Evolutionary conservation across 2,797 vertebrate genomes (phyloP).

Genomic region (Ispidina lecontei): DNA sequence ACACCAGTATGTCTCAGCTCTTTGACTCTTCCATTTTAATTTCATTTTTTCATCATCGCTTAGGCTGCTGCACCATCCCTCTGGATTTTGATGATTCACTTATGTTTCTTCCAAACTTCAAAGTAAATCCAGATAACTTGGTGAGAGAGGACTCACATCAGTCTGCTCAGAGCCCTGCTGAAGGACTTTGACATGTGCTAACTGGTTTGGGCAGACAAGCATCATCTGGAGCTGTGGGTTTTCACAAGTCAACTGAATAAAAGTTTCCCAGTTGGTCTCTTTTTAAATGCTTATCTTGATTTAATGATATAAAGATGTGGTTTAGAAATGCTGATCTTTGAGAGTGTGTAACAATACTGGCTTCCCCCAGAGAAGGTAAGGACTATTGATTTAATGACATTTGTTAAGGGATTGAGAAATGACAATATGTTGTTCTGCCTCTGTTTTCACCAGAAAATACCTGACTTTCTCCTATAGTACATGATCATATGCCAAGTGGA

Average conservation of each 20-base stretch:
- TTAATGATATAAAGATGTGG: background rate
- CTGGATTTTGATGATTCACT: accelerated
- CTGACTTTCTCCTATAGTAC: background rate
- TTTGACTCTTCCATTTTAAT: background rate
- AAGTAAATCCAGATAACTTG: background rate
- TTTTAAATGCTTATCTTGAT: background rate
- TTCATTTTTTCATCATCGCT: background rate
- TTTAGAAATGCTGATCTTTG: background rate
- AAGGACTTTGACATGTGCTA: background rate
- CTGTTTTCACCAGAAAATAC: background rate
- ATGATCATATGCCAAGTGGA: background rate
- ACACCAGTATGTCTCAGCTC: too few relatives aligned
- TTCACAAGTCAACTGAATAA: background rate
- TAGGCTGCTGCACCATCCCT: background rate
- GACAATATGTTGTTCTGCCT: background rate
- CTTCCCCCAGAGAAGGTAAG: accelerated
- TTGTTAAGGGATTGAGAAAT: background rate
- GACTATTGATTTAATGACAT: background rate
- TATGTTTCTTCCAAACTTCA: background rate
- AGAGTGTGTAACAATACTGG: background rate
- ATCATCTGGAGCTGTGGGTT: background rate
- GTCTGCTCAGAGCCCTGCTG: background rate
- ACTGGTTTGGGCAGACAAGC: background rate
- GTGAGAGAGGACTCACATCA: background rate
- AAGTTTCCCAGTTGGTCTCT: background rate